Percentiles rank a stretch among this genome's conserved stretches.
These are phyloP conservation scores for Brevimyrus niger DNA, from an alignment of 2,113 vertebrate genomes.

Conservation along the genomic window DNA sequence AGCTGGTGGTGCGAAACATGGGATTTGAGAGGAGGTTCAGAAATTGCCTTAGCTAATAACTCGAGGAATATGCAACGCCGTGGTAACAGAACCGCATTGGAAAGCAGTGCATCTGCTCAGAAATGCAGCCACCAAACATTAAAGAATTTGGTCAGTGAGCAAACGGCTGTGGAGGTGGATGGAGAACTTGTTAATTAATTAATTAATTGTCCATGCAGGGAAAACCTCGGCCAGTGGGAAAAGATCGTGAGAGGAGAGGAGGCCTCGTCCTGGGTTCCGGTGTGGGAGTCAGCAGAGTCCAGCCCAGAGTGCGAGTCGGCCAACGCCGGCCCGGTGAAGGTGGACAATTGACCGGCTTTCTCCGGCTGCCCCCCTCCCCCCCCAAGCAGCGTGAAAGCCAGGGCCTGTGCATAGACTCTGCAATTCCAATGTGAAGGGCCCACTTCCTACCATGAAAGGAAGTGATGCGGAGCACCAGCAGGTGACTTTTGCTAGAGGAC, in stretches of 20 bases:
- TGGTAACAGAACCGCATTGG: not conserved
- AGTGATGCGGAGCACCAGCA: conserved; percentile 35
- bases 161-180: not conserved
- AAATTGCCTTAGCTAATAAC: not conserved
- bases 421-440: conserved; percentile 36
- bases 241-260: conserved; percentile 82
- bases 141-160: not conserved
- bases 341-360: conserved; percentile 68
- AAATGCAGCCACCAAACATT: not conserved
- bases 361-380: conserved; percentile 39
- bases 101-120: not conserved
- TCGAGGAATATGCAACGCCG: not conserved
- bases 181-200: not conserved
- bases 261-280: conserved; percentile 57
- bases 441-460: conserved; percentile 42
- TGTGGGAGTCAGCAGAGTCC: not conserved
- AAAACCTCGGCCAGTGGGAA: conserved; percentile 92
- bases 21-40: not conserved
- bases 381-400: conserved; percentile 33
- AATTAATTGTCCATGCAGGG: conserved; percentile 55
- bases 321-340: conserved; percentile 71
- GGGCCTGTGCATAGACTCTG: conserved; percentile 35
- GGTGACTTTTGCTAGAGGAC: conserved; percentile 47
- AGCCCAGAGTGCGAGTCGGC: conserved; percentile 39
- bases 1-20: not conserved